These are phyloP conservation scores for Enteromius afrohamiltoni DNA, from an alignment of 2,797 vertebrate species.

Conservation along the genomic window DNA sequence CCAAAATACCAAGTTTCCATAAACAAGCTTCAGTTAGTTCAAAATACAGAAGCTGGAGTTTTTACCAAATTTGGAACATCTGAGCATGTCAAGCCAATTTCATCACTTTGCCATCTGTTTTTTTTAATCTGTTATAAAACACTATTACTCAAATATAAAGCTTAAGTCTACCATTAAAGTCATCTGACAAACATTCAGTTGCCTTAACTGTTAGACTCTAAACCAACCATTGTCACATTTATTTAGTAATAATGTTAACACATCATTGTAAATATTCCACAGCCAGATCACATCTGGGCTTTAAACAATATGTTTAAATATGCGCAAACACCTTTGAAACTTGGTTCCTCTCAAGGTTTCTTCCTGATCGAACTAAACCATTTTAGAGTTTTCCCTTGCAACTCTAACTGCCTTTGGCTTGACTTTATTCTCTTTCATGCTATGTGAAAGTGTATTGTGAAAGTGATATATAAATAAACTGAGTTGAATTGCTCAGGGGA, in stretches of 20 bases:
- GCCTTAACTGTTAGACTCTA: not conserved
- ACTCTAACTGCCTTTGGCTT: conserved; percentile 33
- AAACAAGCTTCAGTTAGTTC: not conserved
- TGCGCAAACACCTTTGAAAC: conserved; percentile 6
- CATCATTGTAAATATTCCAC: not conserved
- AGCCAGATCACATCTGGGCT: not conserved
- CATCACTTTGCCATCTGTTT: not conserved
- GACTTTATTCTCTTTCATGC: conserved; percentile 14
- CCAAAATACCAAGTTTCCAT: not conserved
- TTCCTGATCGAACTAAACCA: conserved; percentile 6
- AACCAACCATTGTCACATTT: not conserved
- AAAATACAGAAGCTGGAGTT: not conserved
- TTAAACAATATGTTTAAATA: conserved; percentile 26
- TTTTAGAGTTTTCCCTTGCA: not conserved
- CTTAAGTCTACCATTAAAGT: not conserved
- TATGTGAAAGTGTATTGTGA: conserved; percentile 13
- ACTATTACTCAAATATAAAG: not conserved
- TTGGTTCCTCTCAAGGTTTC: conserved; percentile 9
- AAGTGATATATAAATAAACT: conserved; percentile 33
- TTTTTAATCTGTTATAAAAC: conserved; percentile 13
- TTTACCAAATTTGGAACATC: not conserved
- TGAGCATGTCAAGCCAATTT: not conserved
- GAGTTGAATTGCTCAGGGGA: not conserved
- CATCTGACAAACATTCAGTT: not conserved
- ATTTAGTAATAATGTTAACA: not conserved